Conservation (phyloP, 2,888 invertebrate species). For the Diploptera punctata region DNA sequence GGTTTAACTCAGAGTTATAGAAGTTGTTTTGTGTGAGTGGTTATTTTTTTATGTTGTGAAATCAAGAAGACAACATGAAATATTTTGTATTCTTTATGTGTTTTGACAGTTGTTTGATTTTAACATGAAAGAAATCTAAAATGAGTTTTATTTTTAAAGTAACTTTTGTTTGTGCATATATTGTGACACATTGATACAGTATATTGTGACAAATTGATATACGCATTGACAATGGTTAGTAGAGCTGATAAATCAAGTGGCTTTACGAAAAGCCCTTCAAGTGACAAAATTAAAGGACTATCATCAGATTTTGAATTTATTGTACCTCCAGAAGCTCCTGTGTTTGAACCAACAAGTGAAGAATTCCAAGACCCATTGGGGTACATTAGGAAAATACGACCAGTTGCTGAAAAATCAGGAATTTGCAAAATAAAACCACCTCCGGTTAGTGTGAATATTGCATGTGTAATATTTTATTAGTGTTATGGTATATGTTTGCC, state of each 20-base stretch:
- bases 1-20: too few species aligned
- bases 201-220: too few species aligned
- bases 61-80: too few species aligned
- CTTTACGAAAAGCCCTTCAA: background rate
- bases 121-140: too few species aligned
- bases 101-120: too few species aligned
- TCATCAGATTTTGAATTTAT: conserved; percentile 27
- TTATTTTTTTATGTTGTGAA: too few species aligned
- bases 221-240: conserved; percentile 7
- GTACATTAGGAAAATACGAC: conserved; percentile 32
- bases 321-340: conserved; percentile 33
- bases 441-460: conserved; percentile 53
- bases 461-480: background rate
- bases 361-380: conserved; percentile 36
- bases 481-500: background rate
- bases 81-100: too few species aligned
- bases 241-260: background rate
- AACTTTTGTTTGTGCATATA: background rate
- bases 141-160: background rate
- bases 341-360: conserved; percentile 32
- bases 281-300: background rate
- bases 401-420: conserved; percentile 33
- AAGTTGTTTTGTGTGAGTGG: too few species aligned
- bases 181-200: conserved; percentile 12
- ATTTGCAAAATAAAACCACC: conserved; percentile 40